Evolutionary conservation across 2,797 vertebrate genomes (phyloP).

Genomic region (Alauda arvensis): DNA sequence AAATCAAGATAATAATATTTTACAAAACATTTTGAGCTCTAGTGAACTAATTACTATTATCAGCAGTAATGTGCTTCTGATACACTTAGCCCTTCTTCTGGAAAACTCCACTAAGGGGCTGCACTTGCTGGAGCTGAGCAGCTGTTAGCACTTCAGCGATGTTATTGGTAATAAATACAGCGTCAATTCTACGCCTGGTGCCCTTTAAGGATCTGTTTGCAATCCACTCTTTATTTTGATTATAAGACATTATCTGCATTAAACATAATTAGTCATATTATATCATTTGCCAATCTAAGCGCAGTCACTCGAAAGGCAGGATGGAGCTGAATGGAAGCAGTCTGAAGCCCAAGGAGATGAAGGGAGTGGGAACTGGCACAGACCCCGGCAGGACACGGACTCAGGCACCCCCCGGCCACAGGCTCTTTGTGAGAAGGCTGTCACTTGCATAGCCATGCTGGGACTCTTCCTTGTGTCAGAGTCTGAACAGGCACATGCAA

Average conservation of each 20-base stretch:
- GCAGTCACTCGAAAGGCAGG: slow-evolving; percentile 10
- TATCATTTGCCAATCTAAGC: not conserved
- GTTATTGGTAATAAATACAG: slow-evolving; percentile 32
- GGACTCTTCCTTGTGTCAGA: not conserved
- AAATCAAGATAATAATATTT: slow-evolving; percentile 36
- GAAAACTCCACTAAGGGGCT: slow-evolving; percentile 55
- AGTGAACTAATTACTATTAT: slow-evolving; percentile 58
- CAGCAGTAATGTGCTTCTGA: slow-evolving; percentile 35
- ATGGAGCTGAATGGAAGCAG: not conserved
- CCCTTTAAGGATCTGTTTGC: slow-evolving; percentile 47
- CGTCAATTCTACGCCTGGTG: not conserved
- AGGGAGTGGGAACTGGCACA: not conserved
- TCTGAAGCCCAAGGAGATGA: not conserved
- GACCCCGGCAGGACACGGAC: fast-evolving
- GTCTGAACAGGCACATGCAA: not conserved
- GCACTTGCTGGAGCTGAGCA: slow-evolving; percentile 50
- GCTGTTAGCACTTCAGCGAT: slow-evolving; percentile 24
- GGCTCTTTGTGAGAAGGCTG: not conserved
- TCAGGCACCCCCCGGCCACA: not conserved
- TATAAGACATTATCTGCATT: slow-evolving; percentile 55
- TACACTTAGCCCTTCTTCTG: slow-evolving; percentile 41
- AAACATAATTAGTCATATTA: slow-evolving; percentile 40
- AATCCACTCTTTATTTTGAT: slow-evolving; percentile 56
- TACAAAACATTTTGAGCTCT: slow-evolving; percentile 42
- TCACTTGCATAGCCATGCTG: not conserved